A percentile compares a stretch with the other conserved stretches of the same genome.
These are phyloP conservation scores for Pygoscelis adeliae DNA, from an alignment of 2,113 vertebrate species.

Conservation along the genomic window DNA sequence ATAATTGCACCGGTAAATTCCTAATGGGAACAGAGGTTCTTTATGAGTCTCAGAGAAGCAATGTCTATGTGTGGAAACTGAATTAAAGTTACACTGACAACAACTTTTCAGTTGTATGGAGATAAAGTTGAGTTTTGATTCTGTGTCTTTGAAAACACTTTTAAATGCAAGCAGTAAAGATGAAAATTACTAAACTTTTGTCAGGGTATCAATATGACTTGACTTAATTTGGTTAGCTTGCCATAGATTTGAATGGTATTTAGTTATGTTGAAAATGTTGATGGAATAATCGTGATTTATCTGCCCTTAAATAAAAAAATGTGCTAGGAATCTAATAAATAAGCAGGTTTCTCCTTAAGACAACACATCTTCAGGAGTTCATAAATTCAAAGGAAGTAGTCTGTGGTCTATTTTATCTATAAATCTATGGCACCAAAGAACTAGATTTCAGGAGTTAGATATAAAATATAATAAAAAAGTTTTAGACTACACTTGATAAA, in stretches of 20 bases:
- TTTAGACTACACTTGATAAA: conserved; percentile 21
- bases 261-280: neutral
- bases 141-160: neutral
- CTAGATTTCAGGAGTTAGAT: neutral
- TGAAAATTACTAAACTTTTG: neutral
- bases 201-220: neutral
- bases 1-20: neutral
- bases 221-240: neutral
- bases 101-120: neutral
- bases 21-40: neutral
- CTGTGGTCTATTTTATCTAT: neutral
- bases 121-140: neutral
- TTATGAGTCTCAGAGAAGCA: neutral
- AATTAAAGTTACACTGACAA: neutral
- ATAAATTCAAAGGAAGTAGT: neutral
- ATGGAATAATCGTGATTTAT: neutral
- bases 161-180: neutral
- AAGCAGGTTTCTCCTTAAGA: neutral
- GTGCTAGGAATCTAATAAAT: neutral
- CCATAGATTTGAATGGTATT: neutral
- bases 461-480: neutral
- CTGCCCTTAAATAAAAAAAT: neutral
- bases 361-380: neutral
- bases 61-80: neutral
- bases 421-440: neutral